Percentiles rank a stretch among this genome's conserved stretches.
phyloP scores from a whole-genome alignment of 2,797 vertebrate species.

The Benthosema pterotum region DNA sequence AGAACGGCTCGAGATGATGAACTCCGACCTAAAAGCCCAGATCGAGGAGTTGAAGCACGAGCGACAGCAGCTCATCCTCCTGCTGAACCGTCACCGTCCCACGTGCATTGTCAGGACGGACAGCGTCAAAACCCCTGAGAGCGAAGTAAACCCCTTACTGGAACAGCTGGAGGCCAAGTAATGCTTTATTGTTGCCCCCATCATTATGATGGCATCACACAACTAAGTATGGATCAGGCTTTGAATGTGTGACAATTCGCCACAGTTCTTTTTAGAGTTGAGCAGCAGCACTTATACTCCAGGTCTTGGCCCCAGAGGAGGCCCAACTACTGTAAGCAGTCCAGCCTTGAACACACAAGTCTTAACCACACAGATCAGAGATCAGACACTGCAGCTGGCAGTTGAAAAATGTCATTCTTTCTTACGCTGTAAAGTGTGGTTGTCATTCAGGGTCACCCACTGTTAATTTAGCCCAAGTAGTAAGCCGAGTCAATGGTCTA shows the following conservation, averaged over 20 bases:
- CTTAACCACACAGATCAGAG: conserved; percentile 36
- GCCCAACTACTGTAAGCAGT: conserved; percentile 39
- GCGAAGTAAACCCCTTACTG: conserved; percentile 87
- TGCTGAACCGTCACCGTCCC: conserved; percentile 95
- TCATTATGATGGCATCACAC: too few species aligned
- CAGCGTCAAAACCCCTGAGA: conserved; percentile 91
- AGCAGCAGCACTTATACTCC: conserved; percentile 76
- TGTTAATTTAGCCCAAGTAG: conserved; percentile 17
- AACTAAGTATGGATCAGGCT: too few species aligned
- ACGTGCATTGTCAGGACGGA: conserved; percentile 96
- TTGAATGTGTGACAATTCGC: conserved; percentile 8
- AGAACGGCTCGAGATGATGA: conserved; percentile 94
- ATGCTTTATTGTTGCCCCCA: conserved; percentile 42
- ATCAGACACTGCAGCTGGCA: conserved; percentile 53
- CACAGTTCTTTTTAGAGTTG: conserved; percentile 59
- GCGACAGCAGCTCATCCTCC: conserved; percentile 93
- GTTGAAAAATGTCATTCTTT: conserved; percentile 36
- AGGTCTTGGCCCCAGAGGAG: conserved; percentile 45
- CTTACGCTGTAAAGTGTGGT: conserved; percentile 23
- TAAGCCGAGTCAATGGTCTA: conserved; percentile 22
- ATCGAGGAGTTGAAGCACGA: conserved; percentile 96
- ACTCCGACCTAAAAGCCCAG: conserved; percentile 94
- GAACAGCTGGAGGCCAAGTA: conserved; percentile 90
- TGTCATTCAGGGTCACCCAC: conserved; percentile 35
- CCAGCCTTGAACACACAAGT: conserved; percentile 48